Evolutionary conservation across 2,113 vertebrate species (phyloP), one percentile per base, ranked within the genome.

Genomic region (Genyomyrus donnyi): DNA sequence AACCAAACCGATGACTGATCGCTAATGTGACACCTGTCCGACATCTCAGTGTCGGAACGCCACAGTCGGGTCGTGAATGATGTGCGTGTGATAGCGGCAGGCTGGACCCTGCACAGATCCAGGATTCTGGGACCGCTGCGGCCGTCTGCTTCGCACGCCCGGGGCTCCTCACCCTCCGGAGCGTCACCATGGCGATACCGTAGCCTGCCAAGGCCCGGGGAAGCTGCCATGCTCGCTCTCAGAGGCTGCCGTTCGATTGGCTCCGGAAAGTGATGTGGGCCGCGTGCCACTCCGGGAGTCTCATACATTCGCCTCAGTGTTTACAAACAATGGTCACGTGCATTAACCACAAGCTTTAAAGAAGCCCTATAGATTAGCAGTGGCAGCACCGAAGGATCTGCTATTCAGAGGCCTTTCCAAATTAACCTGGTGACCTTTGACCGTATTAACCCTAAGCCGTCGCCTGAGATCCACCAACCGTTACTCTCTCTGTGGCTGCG

Each of bases 171-270:
- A 56, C 31, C 31, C 50, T 87, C 50, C 49, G 50, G 86, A 87
- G 31, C 86, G 27, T 87, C 86, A 13, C 86, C 86, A 87, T 87
- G 86, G 86, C 17, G 50, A 87, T 87, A 21, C n/a, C 31, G 13
- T 17, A 39, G 86, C 19, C 31, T 31, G 86, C 50, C 31, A 35
- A 35, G 86, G 86, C 49, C 15, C 15, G 52, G 46, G 86, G 11
- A 87, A 35, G 86, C 86, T 50, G 45, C 84, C 48, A 86, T 49
- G 48, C 84, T 86, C 74, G 15, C 6, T 50, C 48, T 86, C 24
- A 86, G 24, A 49, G 84, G 42, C 84, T n/a, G 27, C 35, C 31
- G 6, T 80, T 80, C 35, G 5, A 80, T 80, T 49, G 84, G 84
- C 84, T 50, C 24, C 27, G 48, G 45, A 31, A 50, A n/a, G 48